Percentiles rank a stretch among this genome's conserved stretches.
Evolutionary conservation across 2,113 vertebrate species (phyloP).

Genomic region (Cyprinodon tularosa): DNA sequence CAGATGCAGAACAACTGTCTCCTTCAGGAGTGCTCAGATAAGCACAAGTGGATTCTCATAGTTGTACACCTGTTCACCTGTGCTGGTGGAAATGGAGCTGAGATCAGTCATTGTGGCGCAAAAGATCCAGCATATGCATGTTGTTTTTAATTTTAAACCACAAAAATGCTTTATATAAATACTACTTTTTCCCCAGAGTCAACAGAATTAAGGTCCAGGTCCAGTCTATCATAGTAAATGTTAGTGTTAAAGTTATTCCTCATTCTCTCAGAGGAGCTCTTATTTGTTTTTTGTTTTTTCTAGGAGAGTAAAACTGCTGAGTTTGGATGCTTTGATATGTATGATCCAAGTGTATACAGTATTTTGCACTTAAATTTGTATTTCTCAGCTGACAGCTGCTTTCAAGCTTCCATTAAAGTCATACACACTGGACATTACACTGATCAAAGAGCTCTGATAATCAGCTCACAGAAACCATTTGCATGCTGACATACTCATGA

Average conservation of each 20-base stretch:
- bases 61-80: constrained; percentile 62
- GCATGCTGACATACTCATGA: constrained; percentile 8
- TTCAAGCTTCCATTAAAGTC: constrained; percentile 58
- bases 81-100: constrained; percentile 42
- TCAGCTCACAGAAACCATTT: constrained; percentile 16
- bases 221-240: constrained; percentile 14
- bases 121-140: constrained; percentile 68
- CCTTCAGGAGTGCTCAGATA: constrained; percentile 66
- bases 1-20: constrained; percentile 68
- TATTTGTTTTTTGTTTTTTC: constrained; percentile 72
- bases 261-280: constrained; percentile 77
- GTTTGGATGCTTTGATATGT: constrained; percentile 78
- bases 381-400: constrained; percentile 66
- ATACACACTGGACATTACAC: constrained; percentile 51
- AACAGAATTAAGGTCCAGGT: constrained; percentile 76
- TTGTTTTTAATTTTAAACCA: constrained; percentile 58
- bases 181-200: constrained; percentile 71
- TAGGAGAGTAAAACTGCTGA: constrained; percentile 83
- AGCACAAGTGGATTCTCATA: constrained; percentile 68
- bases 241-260: constrained; percentile 84
- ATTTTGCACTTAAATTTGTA: constrained; percentile 75
- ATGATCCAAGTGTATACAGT: constrained; percentile 81
- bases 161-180: constrained; percentile 54
- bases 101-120: constrained; percentile 66
- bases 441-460: constrained; percentile 43